Percentiles rank a stretch among this genome's conserved stretches.
Evolutionary conservation across 2,113 vertebrate genomes (phyloP).

Genomic region (Tenebrosternarchus preto): DNA sequence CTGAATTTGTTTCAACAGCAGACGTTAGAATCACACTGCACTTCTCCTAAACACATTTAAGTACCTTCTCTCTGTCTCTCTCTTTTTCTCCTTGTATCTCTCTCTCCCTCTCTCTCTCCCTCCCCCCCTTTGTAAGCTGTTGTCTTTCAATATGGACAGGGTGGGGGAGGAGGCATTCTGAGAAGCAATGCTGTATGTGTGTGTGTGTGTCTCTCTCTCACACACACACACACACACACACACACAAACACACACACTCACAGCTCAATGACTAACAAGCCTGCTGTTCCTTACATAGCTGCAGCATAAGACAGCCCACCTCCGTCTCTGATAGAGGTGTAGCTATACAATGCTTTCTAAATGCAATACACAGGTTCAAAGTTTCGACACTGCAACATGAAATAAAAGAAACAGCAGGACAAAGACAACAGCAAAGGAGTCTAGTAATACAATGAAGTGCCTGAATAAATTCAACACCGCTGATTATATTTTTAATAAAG

Average conservation of each 20-base stretch:
- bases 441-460: too few relatives aligned
- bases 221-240: constrained; percentile 15
- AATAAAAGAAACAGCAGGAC: too few relatives aligned
- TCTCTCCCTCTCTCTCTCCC: not conserved
- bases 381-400: too few relatives aligned
- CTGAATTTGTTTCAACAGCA: not conserved
- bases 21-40: constrained; percentile 16
- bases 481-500: not conserved
- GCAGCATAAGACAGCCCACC: not conserved
- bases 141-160: constrained; percentile 24
- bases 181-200: constrained; percentile 39
- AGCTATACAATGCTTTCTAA: too few relatives aligned
- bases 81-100: constrained; percentile 13
- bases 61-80: not conserved
- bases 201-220: constrained; percentile 23
- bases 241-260: not conserved
- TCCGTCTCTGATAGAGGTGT: not conserved
- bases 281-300: constrained; percentile 25
- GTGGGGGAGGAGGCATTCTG: constrained; percentile 48
- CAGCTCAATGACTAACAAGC: constrained; percentile 39
- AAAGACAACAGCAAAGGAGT: too few relatives aligned
- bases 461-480: too few relatives aligned
- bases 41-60: not conserved
- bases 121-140: constrained; percentile 26
- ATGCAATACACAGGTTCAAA: too few relatives aligned